phyloP scores from a whole-genome alignment of 2,113 vertebrate genomes.

The Perca schrenkii region DNA sequence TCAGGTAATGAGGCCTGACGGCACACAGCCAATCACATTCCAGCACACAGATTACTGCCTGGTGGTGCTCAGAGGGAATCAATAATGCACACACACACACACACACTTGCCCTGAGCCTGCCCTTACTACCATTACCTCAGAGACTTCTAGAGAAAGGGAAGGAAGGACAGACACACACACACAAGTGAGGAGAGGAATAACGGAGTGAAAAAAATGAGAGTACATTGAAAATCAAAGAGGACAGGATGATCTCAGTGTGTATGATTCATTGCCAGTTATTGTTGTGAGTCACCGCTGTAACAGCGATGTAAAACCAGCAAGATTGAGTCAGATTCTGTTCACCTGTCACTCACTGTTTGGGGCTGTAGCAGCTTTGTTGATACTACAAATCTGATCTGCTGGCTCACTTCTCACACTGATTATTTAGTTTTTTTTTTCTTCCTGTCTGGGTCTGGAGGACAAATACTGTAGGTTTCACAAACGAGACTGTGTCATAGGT shows the following conservation, averaged over 20 bases:
- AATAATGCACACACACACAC: slow-evolving; percentile 67
- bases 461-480: not conserved
- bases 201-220: not conserved
- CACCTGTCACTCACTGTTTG: not conserved
- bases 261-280: slow-evolving; percentile 46
- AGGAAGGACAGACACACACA: not conserved
- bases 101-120: not conserved
- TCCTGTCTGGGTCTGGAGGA: not conserved
- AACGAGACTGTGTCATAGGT: not conserved
- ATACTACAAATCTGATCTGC: not conserved
- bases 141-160: slow-evolving; percentile 5
- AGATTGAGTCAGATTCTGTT: not conserved
- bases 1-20: slow-evolving; percentile 66
- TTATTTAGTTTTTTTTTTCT: not conserved
- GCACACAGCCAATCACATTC: slow-evolving; percentile 50
- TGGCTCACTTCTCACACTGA: not conserved
- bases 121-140: slow-evolving; percentile 26
- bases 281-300: slow-evolving; percentile 60
- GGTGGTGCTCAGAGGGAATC: slow-evolving; percentile 46
- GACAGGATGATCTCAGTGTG: slow-evolving; percentile 60
- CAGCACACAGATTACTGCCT: slow-evolving; percentile 50
- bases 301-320: slow-evolving; percentile 16
- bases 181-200: not conserved
- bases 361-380: not conserved
- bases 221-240: slow-evolving; percentile 5